Evolutionary conservation across 2,113 vertebrate genomes (phyloP), one percentile per base, ranked within the genome.

Genomic region (Todiramphus chloris): DNA sequence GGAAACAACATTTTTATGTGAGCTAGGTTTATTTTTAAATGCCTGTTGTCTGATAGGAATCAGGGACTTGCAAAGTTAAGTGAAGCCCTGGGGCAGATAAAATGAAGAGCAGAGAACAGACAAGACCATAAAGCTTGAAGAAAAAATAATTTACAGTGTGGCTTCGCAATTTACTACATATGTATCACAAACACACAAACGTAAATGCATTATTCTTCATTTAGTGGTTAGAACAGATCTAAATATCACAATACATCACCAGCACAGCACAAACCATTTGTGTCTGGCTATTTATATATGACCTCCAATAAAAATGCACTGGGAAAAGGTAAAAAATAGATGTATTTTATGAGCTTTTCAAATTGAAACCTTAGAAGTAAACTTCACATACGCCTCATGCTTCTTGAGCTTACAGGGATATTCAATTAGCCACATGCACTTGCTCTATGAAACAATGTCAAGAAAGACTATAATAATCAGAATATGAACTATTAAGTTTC

Each of bases 261-360:
- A 82, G 80, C 60, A 77, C 37, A 35, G 68, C 80, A 89, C 60
- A 87, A 94, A 83, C 7, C 44, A 83, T 75, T 84, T 81, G 35
- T 60, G 37, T 60, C 59, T 88, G 43, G 53, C 72, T 94, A 83
- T 93, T 83, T 95, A 93, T 83, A 70, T 16, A 60, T 30, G 28
- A 83, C 93, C 88, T 30, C 75, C 83, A 50, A 73, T 82, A 13
- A 94, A 96, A 94, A 91, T 88, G 60, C 72, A 88, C 35, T 48
- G 33, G 10, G 46, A 92, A 93, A 90, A 67, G 58, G 37, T 63
- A 80, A 95, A 96, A 95, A 79, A 79, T 33, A 92, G 62, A 76
- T 83, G 41, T 41, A 70, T 80, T 90, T 94, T 85, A 90, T 83
- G 88, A 94, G 83, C 60, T 95, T 90, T 48, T 90, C 39, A 90